A percentile compares a stretch with the other conserved stretches of the same genome.
Evolutionary conservation across 2,113 vertebrate genomes (phyloP).

Genomic region (Potamarius usumacintae): DNA sequence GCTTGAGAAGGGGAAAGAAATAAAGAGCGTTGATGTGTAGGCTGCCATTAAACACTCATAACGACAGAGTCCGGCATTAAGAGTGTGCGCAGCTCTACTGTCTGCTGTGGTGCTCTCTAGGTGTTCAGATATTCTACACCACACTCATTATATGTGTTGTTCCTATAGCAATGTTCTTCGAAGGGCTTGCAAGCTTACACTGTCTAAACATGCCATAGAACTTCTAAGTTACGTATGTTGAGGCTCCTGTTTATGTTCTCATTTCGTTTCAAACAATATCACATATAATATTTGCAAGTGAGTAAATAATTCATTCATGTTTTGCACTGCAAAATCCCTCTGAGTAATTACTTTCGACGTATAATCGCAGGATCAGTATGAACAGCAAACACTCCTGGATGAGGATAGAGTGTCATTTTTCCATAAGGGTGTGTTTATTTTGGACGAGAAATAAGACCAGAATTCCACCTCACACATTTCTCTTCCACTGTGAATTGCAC

Average conservation of each 20-base stretch:
- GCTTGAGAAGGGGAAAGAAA: slow-evolving; percentile 71
- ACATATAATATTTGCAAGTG: neutral
- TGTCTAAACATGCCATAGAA: slow-evolving; percentile 11
- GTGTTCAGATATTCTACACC: slow-evolving; percentile 62
- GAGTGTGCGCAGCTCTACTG: slow-evolving; percentile 49
- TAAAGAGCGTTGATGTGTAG: slow-evolving; percentile 72
- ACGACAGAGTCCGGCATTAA: slow-evolving; percentile 61
- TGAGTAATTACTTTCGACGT: slow-evolving; percentile 44
- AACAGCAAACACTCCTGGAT: slow-evolving; percentile 62
- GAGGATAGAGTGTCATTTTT: slow-evolving; percentile 66
- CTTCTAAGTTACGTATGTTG: neutral
- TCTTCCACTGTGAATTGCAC: slow-evolving; percentile 72
- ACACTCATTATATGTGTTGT: slow-evolving; percentile 39
- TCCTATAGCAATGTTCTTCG: slow-evolving; percentile 32
- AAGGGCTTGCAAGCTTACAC: slow-evolving; percentile 13
- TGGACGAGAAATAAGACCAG: slow-evolving; percentile 70
- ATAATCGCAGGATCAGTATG: slow-evolving; percentile 59
- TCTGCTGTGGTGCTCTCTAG: slow-evolving; percentile 60
- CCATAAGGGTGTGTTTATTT: slow-evolving; percentile 74
- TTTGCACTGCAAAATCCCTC: neutral
- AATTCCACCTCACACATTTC: slow-evolving; percentile 75
- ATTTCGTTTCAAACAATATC: slow-evolving; percentile 11
- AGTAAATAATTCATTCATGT: neutral
- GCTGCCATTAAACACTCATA: slow-evolving; percentile 72
- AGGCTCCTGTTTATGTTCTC: neutral